Base-by-base conservation (phyloP, 2,113 vertebrate genomes). In the Synodontis membranacea region DNA sequence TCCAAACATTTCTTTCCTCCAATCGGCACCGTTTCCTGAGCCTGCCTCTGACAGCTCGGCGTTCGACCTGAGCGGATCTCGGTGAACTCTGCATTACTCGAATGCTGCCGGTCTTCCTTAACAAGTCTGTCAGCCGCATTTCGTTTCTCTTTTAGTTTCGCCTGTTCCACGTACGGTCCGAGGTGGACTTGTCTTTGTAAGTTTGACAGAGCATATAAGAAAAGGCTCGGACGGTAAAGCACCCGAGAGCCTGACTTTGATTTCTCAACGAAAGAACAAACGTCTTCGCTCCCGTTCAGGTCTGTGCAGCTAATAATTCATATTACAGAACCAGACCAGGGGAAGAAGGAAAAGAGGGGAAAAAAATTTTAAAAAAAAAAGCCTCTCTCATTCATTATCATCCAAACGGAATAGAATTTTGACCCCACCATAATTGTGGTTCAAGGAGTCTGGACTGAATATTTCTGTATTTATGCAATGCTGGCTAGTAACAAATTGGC, bases 171-270 rank as follows among this genome's bases (percentile, higher is more conserved):
- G 39, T 31, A 17, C 19, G 2, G 74, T 48, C 54, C 50, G 23
- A 14, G 21, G 74, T 37, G 25, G 56, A 64, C 31, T 37, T 66
- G 74, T 50, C 31, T 64, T 19, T 25, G n/a, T 50, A n/a, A 50
- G 74, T 79, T 85, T 64, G 74, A 78, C 84, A 85, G 44, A 79
- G 44, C 39, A 56, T 28, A 85, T 25, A n/a, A 62, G 25, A 74
- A 84, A 84, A 44, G 12, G 37, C 37, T 74, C 37, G 74, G 50
- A 58, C 48, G n/a, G 37, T 14, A 39, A 58, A 74, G 50, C 19
- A 56, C 82, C 66, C 31, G 17, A 84, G 82, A 70, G 31, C 10
- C n/a, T 52, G 60, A 34, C 44, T 48, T 66, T 25, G 46, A 52
- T 37, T 52, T 3, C 31, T 83, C 11, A 1, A 19, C 17, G 48